Conservation (phyloP, 2,113 vertebrate species). For the Sceloporus undulatus region DNA sequence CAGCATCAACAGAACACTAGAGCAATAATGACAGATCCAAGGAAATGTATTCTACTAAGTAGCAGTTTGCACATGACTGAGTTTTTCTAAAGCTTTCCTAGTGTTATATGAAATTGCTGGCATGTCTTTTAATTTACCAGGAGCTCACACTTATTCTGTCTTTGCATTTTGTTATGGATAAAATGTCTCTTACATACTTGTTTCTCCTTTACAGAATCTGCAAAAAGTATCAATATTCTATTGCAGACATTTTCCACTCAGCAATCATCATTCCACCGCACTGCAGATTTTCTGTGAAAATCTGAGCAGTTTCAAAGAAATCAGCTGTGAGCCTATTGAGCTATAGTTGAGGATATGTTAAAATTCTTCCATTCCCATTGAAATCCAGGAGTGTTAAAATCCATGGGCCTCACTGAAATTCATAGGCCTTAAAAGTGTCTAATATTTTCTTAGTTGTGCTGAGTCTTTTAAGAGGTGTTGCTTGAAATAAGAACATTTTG, state of each 20-base stretch:
- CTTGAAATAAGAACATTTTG: not conserved
- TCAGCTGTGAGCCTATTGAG: not conserved
- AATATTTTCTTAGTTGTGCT: not conserved
- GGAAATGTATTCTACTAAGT: not conserved
- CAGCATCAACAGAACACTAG: not conserved
- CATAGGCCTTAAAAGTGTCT: not conserved
- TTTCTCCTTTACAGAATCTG: not conserved
- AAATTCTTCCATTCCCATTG: not conserved
- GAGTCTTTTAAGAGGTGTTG: not conserved
- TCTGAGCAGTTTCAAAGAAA: not conserved
- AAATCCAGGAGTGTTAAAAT: not conserved
- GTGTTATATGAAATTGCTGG: not conserved
- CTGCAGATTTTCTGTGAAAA: not conserved
- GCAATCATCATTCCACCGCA: not conserved
- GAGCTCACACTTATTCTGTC: not conserved
- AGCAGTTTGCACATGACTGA: not conserved
- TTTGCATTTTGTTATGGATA: not conserved
- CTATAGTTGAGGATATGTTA: not conserved
- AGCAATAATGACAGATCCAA: not conserved
- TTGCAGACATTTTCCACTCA: not conserved
- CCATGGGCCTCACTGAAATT: not conserved
- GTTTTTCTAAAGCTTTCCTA: not conserved
- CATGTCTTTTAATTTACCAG: not conserved
- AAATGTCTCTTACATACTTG: not conserved
- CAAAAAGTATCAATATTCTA: not conserved